Base-by-base conservation (phyloP, 2,797 vertebrate species). In the Melanotaenia boesemani region DNA sequence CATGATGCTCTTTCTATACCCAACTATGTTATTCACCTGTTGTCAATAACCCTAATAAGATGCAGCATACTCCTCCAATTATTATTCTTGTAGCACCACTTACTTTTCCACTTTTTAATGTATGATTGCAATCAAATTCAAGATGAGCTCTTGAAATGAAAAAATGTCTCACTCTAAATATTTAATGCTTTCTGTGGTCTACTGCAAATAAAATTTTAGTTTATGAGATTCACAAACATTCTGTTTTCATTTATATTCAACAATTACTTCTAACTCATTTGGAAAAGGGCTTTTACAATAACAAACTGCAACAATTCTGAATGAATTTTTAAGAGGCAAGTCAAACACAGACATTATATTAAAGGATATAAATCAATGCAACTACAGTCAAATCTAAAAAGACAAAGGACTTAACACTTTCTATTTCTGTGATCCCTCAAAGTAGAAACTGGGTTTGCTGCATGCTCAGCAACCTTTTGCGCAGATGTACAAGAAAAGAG, bases 401-500 rank as follows among this genome's bases (percentile, higher is more conserved):
- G 52, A 54, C 50, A 78, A 66, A 41, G 16, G 20, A 8, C 39
- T 52, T 62, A 76, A 65, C 26, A 34, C 44, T 57, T 77, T 72
- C 41, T 48, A 76, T 66, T 26, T 1, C 37, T 72, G 28, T 79
- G 24, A 74, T 64, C 70, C 41, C 60, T 76, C 41, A 70, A 82
- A 44, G 39, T 48, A 37, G 10, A 77, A 37, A 57, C 15, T 41
- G 57, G 62, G 67, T 85, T 72, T 69, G 65, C 72, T 76, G 79
- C 77, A 62, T 44, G 72, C 66, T 74, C 74, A 86, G 74, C 81
- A 80, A 48, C 71, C 54, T 52, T 56, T 32, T 63, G 72, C 64
- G 26, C 24, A 74, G 63, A 83, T 67, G 79, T 57, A 67, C 44
- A 72, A 54, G 63, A 77, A 89, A 82, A 86, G 70, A 87, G 70